Evolutionary conservation across 2,888 invertebrate species (phyloP).

Genomic region (Cheilosia grossa): DNA sequence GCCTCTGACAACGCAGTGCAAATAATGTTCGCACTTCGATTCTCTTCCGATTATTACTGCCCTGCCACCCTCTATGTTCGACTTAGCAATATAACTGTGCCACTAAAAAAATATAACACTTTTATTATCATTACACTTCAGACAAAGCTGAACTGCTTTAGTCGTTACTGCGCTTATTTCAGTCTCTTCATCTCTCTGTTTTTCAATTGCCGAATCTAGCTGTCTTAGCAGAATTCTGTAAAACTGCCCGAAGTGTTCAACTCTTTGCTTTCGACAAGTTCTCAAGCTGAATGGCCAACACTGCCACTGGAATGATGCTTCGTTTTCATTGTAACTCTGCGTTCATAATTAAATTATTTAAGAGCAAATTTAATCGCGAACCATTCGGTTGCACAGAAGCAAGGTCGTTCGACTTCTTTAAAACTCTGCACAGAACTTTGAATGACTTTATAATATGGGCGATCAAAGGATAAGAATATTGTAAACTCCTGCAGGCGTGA

Average conservation of each 20-base stretch:
- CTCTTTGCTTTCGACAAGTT: constrained; percentile 6
- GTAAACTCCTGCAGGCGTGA: constrained; percentile 20
- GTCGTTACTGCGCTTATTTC: not conserved
- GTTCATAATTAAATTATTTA: constrained; percentile 64
- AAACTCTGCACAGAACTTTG: constrained; percentile 46
- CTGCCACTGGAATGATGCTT: constrained; percentile 24
- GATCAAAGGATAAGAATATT: constrained; percentile 21
- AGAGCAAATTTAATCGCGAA: constrained; percentile 57
- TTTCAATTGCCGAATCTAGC: not conserved
- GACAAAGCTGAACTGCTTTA: not conserved
- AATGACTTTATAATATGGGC: constrained; percentile 57
- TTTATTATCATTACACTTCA: constrained; percentile 31
- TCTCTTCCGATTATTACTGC: too few species aligned
- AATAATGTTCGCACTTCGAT: too few species aligned
- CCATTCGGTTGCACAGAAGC: constrained; percentile 28
- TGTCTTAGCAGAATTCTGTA: not conserved
- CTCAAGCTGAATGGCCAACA: constrained; percentile 9
- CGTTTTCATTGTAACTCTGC: constrained; percentile 27
- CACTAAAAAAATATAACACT: constrained; percentile 15
- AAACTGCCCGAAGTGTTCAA: constrained; percentile 8
- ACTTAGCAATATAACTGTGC: too few species aligned
- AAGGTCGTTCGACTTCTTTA: constrained; percentile 42
- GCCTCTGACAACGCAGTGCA: too few species aligned
- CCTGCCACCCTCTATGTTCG: too few species aligned
- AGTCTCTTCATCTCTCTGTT: too few species aligned